These are phyloP conservation scores for Apamea epomidion DNA, from an alignment of 2,888 invertebrate species.

Conservation along the genomic window DNA sequence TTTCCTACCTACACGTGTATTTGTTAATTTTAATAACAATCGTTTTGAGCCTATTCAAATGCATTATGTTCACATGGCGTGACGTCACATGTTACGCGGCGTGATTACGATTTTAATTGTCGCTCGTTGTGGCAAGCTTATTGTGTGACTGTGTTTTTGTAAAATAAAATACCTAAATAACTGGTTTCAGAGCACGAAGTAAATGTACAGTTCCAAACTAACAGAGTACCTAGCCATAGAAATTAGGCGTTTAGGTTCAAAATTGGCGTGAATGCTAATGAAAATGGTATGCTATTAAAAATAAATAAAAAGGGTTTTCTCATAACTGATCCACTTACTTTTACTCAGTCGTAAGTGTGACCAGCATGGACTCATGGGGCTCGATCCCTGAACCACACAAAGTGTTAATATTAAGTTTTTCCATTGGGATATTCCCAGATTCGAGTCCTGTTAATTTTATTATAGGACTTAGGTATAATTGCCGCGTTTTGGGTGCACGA, in stretches of 20 bases:
- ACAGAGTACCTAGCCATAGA: background rate
- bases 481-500: background rate
- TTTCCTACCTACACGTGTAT: background rate
- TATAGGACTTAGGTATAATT: background rate
- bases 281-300: no score
- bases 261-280: background rate
- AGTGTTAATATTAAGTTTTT: background rate
- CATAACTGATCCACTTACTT: background rate
- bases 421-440: background rate
- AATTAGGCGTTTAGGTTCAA: background rate
- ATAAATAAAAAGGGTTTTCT: no score
- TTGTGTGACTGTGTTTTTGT: slow-evolving; percentile 24
- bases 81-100: slow-evolving; percentile 49
- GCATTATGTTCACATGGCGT: slow-evolving; percentile 45
- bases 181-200: background rate
- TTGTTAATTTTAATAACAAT: slow-evolving; percentile 21
- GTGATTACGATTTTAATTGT: slow-evolving; percentile 49
- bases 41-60: slow-evolving; percentile 15
- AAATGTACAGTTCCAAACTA: background rate
- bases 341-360: background rate
- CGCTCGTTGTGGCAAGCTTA: slow-evolving; percentile 16
- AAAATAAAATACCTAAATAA: background rate
- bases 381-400: background rate
- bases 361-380: background rate
- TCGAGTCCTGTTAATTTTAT: background rate